A percentile compares a stretch with the other conserved stretches of the same genome.
Evolutionary conservation across 2,888 invertebrate genomes (phyloP).

Genomic region (Harpalus rufipes): DNA sequence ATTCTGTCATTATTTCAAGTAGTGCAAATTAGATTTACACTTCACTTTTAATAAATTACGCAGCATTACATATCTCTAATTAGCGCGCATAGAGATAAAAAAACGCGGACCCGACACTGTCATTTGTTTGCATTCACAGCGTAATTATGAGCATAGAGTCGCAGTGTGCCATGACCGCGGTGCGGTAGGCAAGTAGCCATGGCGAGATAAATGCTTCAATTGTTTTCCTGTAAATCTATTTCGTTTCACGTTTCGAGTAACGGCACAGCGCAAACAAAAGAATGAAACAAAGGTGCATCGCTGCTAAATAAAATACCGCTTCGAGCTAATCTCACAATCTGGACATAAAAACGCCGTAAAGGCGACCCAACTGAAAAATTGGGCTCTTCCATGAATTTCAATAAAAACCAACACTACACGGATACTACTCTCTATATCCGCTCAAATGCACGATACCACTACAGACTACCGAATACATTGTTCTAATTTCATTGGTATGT

Average conservation of each 20-base stretch:
- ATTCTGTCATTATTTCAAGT: constrained; percentile 64
- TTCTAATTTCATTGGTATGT: neutral
- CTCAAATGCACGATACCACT: constrained; percentile 23
- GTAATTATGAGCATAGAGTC: constrained; percentile 36
- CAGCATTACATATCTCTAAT: constrained; percentile 48
- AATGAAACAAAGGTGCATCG: constrained; percentile 56
- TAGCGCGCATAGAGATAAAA: constrained; percentile 46
- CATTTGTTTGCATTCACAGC: constrained; percentile 45
- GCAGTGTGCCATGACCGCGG: constrained; percentile 23
- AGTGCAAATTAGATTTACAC: constrained; percentile 63
- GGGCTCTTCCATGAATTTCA: constrained; percentile 57
- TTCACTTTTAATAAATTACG: constrained; percentile 59
- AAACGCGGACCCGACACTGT: constrained; percentile 5
- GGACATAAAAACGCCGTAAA: constrained; percentile 62
- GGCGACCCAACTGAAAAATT: constrained; percentile 63
- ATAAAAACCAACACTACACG: constrained; percentile 45
- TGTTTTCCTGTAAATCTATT: constrained; percentile 57
- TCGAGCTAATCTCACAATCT: constrained; percentile 60
- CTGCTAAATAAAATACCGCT: constrained; percentile 60
- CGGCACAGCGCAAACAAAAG: constrained; percentile 50
- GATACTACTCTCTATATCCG: constrained; percentile 38
- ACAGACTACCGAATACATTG: constrained; percentile 4
- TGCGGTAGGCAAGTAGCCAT: constrained; percentile 22
- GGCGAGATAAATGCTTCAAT: constrained; percentile 53
- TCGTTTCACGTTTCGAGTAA: constrained; percentile 50